Conservation (phyloP, 2,888 invertebrate genomes). For the Ctena decussata region DNA sequence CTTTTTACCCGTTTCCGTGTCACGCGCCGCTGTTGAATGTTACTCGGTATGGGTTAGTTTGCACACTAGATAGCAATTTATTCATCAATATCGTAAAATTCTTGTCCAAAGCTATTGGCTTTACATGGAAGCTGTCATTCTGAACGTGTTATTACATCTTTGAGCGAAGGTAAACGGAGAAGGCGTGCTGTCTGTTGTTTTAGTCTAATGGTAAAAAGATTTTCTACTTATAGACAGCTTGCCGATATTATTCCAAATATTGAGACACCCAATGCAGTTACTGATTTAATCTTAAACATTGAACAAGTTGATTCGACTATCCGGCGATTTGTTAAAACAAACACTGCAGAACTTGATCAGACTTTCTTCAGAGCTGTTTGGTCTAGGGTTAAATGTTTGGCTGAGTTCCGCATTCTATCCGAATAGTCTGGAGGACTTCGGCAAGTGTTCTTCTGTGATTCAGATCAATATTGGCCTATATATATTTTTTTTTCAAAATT, state of each 20-base stretch:
- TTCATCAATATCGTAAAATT: constrained; percentile 64
- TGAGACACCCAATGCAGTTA: too few relatives aligned
- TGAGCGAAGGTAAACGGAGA: constrained; percentile 18
- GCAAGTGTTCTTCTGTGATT: background rate
- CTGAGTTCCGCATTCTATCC: too few relatives aligned
- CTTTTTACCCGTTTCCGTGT: constrained; percentile 64
- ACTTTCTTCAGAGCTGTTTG: too few relatives aligned
- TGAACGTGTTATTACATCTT: constrained; percentile 63
- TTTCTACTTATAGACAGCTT: background rate
- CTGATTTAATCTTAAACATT: too few relatives aligned
- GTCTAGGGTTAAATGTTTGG: too few relatives aligned
- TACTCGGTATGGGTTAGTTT: constrained; percentile 42
- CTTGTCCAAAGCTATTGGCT: constrained; percentile 43
- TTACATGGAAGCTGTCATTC: constrained; percentile 68
- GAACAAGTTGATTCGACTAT: too few relatives aligned
- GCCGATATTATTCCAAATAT: too few relatives aligned
- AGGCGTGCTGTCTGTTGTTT: background rate
- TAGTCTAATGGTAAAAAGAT: constrained; percentile 6
- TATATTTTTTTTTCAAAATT: too few relatives aligned
- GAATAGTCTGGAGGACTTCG: too few relatives aligned
- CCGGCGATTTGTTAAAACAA: too few relatives aligned
- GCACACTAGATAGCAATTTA: constrained; percentile 67
- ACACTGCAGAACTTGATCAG: too few relatives aligned
- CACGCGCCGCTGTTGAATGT: constrained; percentile 38
- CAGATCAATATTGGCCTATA: background rate